phyloP scores from a whole-genome alignment of 2,888 invertebrate genomes.

The Oscheius sp. region DNA sequence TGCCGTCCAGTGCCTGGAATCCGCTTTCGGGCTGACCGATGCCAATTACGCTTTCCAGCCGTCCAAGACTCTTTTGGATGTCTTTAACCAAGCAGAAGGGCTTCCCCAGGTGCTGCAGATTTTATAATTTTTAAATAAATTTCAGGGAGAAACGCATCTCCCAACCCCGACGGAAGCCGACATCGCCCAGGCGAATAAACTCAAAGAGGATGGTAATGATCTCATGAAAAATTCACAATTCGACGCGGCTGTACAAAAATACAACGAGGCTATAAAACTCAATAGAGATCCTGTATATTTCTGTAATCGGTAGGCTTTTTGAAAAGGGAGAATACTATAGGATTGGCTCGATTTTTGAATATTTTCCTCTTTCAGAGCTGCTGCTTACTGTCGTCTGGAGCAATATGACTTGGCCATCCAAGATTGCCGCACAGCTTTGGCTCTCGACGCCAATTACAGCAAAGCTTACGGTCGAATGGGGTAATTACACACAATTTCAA shows the following conservation, averaged over 20 bases:
- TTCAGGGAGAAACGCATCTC: conserved; percentile 57
- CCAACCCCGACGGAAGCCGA: conserved; percentile 73
- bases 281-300: conserved; percentile 91
- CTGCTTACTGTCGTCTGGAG: conserved; percentile 89
- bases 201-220: conserved; percentile 81
- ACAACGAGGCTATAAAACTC: conserved; percentile 88
- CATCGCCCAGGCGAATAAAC: conserved; percentile 82
- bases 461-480: conserved; percentile 78
- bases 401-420: conserved; percentile 86
- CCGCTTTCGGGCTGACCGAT: conserved; percentile 83
- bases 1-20: conserved; percentile 89
- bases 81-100: conserved; percentile 74
- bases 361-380: conserved; percentile 87
- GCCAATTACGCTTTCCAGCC: conserved; percentile 74
- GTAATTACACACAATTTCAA: conserved; percentile 34
- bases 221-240: conserved; percentile 86
- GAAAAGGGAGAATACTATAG: background rate
- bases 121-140: conserved; percentile 1
- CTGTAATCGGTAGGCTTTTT: conserved; percentile 82
- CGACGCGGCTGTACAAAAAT: conserved; percentile 85
- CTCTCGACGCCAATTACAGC: conserved; percentile 89
- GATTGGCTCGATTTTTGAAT: no score
- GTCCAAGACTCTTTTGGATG: conserved; percentile 75
- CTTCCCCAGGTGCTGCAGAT: conserved; percentile 45
- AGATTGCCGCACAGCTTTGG: conserved; percentile 89